Conservation (phyloP, 2,888 invertebrate species). For the Cheilosia vulpina region DNA sequence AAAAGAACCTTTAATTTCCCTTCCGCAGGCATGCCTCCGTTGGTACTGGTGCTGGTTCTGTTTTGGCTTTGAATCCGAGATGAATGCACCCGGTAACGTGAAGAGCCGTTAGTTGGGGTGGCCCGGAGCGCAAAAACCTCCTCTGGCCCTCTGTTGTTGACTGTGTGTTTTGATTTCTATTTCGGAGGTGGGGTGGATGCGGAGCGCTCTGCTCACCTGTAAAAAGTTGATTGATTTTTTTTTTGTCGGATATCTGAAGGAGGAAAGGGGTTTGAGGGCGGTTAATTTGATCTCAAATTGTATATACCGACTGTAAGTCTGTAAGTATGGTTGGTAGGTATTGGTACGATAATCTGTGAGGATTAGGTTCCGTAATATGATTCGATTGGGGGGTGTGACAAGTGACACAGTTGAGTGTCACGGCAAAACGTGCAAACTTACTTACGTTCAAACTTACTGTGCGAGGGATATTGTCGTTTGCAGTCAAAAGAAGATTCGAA, state of each 20-base stretch:
- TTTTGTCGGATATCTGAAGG: conserved; percentile 14
- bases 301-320: background rate
- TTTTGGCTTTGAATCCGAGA: conserved; percentile 62
- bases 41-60: conserved; percentile 17
- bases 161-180: conserved; percentile 58
- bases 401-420: no score
- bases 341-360: background rate
- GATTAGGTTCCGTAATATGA: background rate
- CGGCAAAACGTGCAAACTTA: no score
- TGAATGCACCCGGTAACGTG: conserved; percentile 56
- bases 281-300: conserved; percentile 13
- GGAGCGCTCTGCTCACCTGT: conserved; percentile 55
- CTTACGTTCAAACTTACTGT: no score
- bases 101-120: conserved; percentile 42
- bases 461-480: no score
- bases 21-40: conserved; percentile 61
- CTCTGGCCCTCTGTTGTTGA: conserved; percentile 39
- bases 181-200: background rate
- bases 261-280: conserved; percentile 23
- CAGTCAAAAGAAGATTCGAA: no score
- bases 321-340: background rate
- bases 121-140: conserved; percentile 53
- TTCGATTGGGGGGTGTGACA: background rate
- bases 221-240: conserved; percentile 68
- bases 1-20: conserved; percentile 70